These are phyloP conservation scores for Octonoba sinensis DNA, from an alignment of 2,888 invertebrate species.

Conservation along the genomic window DNA sequence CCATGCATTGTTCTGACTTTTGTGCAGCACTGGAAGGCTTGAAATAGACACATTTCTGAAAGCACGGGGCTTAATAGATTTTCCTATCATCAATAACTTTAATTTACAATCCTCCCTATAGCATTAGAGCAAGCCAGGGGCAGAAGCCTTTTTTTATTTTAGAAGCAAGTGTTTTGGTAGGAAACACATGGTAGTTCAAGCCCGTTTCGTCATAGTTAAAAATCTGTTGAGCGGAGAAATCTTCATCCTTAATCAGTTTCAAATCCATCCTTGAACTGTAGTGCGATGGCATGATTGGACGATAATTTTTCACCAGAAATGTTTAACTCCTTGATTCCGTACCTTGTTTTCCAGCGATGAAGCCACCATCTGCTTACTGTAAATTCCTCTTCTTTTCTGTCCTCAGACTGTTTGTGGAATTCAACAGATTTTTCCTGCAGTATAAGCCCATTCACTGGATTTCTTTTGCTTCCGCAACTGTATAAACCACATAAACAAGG, in stretches of 20 bases:
- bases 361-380: neutral
- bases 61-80: neutral
- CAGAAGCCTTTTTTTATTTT: neutral
- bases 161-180: neutral
- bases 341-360: neutral
- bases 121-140: neutral
- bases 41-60: neutral
- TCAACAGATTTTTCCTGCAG: neutral
- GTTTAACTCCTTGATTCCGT: neutral
- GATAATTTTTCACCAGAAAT: too few relatives aligned
- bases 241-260: neutral
- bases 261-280: neutral
- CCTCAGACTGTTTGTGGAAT: neutral
- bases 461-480: neutral
- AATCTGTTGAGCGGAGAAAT: neutral
- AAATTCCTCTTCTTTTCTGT: neutral
- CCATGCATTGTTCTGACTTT: too few relatives aligned
- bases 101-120: neutral
- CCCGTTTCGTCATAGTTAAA: neutral
- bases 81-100: conserved; percentile 1
- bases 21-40: neutral
- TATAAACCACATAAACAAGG: neutral
- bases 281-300: neutral
- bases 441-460: neutral
- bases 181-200: neutral